Conservation (phyloP, 2,888 invertebrate genomes). For the Drosophila monieri region DNA sequence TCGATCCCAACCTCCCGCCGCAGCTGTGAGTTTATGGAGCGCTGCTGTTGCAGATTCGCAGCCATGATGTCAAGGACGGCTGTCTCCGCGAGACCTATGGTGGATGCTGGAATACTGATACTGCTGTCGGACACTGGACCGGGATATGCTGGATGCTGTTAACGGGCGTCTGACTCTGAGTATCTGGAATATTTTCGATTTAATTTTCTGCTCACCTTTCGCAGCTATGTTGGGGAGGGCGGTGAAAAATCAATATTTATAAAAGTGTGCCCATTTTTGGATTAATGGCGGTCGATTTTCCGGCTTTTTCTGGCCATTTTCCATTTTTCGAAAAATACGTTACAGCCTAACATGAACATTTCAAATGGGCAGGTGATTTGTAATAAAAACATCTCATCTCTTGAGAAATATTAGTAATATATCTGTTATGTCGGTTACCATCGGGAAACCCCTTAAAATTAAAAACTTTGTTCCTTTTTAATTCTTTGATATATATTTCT, state of each 20-base stretch:
- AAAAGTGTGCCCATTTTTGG: conserved; percentile 26
- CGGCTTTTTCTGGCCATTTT: conserved; percentile 6
- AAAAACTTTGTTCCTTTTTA: neutral
- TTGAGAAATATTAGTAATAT: too few relatives aligned
- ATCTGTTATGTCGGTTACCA: too few relatives aligned
- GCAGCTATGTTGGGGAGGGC: neutral
- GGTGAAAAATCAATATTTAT: conserved; percentile 43
- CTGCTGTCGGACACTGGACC: conserved; percentile 22
- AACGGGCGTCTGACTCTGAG: too few relatives aligned
- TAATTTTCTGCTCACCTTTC: conserved; percentile 1
- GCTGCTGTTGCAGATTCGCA: conserved; percentile 96
- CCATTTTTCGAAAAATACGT: neutral
- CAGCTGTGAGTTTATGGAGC: conserved; percentile 95
- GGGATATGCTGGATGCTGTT: conserved; percentile 6
- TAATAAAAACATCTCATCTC: neutral
- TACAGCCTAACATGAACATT: neutral
- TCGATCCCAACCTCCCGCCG: conserved; percentile 95
- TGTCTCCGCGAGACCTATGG: conserved; percentile 87
- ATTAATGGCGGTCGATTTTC: conserved; percentile 3
- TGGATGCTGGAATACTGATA: conserved; percentile 55
- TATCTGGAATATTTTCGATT: neutral
- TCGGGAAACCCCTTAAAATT: too few relatives aligned
- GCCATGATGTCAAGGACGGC: conserved; percentile 97
- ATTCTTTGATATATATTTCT: conserved; percentile 3
- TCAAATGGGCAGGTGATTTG: neutral